phyloP scores from a whole-genome alignment of 2,888 invertebrate genomes.

The Notodonta ziczac region DNA sequence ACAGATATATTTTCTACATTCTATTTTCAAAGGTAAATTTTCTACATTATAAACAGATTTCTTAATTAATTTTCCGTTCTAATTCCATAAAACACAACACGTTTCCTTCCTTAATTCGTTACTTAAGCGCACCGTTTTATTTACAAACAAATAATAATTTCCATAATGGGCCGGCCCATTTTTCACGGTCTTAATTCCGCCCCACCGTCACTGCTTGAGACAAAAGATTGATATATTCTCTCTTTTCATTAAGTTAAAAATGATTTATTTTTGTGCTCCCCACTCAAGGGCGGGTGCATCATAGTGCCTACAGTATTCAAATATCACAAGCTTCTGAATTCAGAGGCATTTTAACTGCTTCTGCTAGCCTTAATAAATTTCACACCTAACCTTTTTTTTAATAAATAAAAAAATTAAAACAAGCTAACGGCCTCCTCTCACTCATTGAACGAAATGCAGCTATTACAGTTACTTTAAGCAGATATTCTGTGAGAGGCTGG shows the following conservation, averaged over 20 bases:
- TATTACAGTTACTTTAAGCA: no score
- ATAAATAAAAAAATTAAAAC: no score
- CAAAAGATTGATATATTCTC: slow-evolving; percentile 80
- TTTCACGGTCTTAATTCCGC: slow-evolving; percentile 72
- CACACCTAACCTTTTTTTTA: no score
- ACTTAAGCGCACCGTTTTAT: slow-evolving; percentile 54
- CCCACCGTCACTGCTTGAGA: slow-evolving; percentile 57
- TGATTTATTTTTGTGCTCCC: slow-evolving; percentile 66
- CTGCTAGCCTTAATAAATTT: no score
- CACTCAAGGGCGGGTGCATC: slow-evolving; percentile 24
- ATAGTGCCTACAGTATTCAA: no score
- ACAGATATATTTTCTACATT: no score
- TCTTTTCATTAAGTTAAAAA: slow-evolving; percentile 74
- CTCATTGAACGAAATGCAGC: no score
- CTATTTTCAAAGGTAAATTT: not conserved
- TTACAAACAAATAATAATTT: slow-evolving; percentile 77
- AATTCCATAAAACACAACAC: slow-evolving; percentile 46
- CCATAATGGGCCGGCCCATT: slow-evolving; percentile 69
- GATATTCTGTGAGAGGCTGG: no score
- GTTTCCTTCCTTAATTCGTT: slow-evolving; percentile 47
- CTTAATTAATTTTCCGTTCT: slow-evolving; percentile 18
- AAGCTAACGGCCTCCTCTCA: no score
- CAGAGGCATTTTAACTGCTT: no score
- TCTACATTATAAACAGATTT: not conserved
- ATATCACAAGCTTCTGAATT: no score